These are phyloP conservation scores for Onychomys leucogaster DNA, from an alignment of 2,797 vertebrate genomes.

Conservation along the genomic window DNA sequence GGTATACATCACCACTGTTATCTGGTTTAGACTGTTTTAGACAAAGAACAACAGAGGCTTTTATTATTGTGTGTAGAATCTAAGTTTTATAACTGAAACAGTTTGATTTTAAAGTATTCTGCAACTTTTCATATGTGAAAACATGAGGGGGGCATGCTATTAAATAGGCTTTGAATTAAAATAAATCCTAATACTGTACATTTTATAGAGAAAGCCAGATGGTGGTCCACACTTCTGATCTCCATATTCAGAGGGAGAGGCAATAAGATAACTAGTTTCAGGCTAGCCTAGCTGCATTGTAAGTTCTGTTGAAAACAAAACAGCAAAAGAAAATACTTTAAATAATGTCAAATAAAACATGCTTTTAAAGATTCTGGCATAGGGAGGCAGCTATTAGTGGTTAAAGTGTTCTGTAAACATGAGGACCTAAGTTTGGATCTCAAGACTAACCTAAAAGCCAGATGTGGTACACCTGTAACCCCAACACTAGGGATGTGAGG, in stretches of 20 bases:
- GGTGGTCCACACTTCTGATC: background rate
- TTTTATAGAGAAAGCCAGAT: background rate
- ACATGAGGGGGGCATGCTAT: background rate
- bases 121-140: constrained; percentile 17
- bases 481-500: background rate
- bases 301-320: background rate
- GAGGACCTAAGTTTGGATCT: background rate
- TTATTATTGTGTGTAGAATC: background rate
- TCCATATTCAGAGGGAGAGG: background rate
- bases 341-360: background rate
- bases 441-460: background rate
- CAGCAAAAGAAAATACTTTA: background rate
- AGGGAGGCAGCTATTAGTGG: background rate
- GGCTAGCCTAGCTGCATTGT: background rate
- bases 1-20: background rate
- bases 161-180: constrained; percentile 6
- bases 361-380: background rate
- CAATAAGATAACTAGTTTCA: background rate
- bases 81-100: constrained; percentile 34
- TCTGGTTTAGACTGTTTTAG: constrained; percentile 9
- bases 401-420: background rate
- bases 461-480: background rate
- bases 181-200: background rate
- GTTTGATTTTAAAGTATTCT: constrained; percentile 55
- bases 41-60: constrained; percentile 29